Conservation (phyloP, 2,113 vertebrate species). For the Menura novaehollandiae region DNA sequence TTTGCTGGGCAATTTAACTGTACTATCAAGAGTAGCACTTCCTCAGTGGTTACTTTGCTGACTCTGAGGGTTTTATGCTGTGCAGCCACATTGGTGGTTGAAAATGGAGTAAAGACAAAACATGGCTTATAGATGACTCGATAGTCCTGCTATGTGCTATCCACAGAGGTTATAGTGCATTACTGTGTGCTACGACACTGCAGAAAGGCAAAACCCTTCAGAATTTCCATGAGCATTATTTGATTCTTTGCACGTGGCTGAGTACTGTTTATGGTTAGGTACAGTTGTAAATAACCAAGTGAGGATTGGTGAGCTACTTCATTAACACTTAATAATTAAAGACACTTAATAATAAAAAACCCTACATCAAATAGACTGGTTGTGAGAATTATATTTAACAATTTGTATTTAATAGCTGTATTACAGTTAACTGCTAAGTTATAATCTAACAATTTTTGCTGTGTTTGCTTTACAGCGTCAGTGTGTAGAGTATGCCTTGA, state of each 20-base stretch:
- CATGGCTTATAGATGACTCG: neutral
- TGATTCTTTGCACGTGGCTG: neutral
- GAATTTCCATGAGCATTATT: neutral
- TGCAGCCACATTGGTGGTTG: neutral
- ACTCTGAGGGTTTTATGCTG: neutral
- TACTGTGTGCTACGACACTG: neutral
- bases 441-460: neutral
- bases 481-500: constrained; percentile 97
- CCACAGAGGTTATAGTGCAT: rapidly evolving
- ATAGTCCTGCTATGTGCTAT: neutral
- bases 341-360: neutral
- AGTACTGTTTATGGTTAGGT: neutral
- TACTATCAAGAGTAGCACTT: neutral
- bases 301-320: neutral
- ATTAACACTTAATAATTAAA: neutral
- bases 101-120: neutral
- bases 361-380: neutral
- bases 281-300: neutral
- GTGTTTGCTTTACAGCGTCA: constrained; percentile 83
- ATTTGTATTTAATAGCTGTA: neutral
- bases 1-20: neutral
- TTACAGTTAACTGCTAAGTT: neutral
- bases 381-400: neutral
- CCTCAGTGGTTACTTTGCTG: neutral
- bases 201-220: neutral